Evolutionary conservation across 2,113 vertebrate genomes (phyloP), one percentile per base, ranked within the genome.

Genomic region (Clarias magur): DNA sequence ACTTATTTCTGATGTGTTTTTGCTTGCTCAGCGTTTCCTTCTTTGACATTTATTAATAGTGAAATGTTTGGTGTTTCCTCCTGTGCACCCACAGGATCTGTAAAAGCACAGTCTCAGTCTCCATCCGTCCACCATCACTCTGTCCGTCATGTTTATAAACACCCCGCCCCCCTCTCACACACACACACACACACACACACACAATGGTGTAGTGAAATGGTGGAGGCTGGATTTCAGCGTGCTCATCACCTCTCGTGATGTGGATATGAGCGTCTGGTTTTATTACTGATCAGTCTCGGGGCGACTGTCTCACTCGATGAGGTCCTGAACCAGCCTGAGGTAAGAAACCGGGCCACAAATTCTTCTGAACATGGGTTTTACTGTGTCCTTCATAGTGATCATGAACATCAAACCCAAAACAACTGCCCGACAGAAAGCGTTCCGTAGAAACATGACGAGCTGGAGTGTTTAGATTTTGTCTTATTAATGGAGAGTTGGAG

Each of bases 31-130:
- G 38, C 34, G 76, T 42, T 84, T 73, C 23, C 70, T n/a, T 42
- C 38, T 70, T 67, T 86, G 76, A 30, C 78, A 21, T 38, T 38
- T 67, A 83, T 87, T 80, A 83, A 82, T 87, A 82, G 85, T 88
- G 54, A 82, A 87, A 68, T 42, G 9, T 38, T 86, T 80, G 13
- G 60, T 13, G 60, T 87, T 89, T 85, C 53, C 85, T 59, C 57
- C 9, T 27, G 16, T 27, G 19, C 2, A 27, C 82, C 85, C 80
- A 23, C 10, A 42, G 81, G 67, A 82, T 17, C 48, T 17, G 63
- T 73, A 70, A 82, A 62, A 75, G 73, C 30, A n/a, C 42, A 27
- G 85, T 87, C 80, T 73, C 60, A 16, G 30, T 34, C 30, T 65
- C n/a, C 81, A 1, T 54, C 82, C 68, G 38, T 85, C 57, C 53